Evolutionary conservation across 2,888 invertebrate genomes (phyloP).

Genomic region (Standfussiana lucernea): DNA sequence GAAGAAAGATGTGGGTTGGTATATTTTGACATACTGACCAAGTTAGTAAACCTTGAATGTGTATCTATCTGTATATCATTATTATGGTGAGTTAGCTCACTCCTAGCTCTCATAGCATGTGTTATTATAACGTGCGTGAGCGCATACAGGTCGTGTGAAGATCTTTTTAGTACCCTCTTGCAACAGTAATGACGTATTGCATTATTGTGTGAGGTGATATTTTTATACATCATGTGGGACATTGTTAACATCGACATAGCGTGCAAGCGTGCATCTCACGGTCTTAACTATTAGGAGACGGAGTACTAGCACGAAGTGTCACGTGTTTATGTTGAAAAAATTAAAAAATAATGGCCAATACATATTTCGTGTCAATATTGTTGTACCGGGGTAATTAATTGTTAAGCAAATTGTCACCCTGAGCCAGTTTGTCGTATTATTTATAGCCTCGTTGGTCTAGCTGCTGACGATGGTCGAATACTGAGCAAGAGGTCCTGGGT

Average conservation of each 20-base stretch:
- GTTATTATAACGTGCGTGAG: constrained; percentile 39
- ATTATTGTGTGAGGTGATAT: constrained; percentile 49
- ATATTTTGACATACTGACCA: not conserved
- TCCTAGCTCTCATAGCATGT: constrained; percentile 37
- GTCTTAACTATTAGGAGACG: constrained; percentile 14
- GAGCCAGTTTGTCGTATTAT: not conserved
- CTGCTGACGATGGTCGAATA: too few relatives aligned
- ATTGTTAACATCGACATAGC: constrained; percentile 46
- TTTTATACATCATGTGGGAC: constrained; percentile 53
- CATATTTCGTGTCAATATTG: not conserved
- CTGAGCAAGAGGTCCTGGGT: too few relatives aligned
- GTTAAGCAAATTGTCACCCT: not conserved
- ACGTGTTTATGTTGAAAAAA: not conserved
- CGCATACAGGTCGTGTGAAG: constrained; percentile 60
- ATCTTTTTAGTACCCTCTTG: constrained; percentile 55
- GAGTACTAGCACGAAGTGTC: not conserved
- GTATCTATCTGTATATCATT: not conserved
- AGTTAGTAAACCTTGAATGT: constrained; percentile 5
- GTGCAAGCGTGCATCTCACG: constrained; percentile 46
- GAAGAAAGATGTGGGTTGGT: not conserved
- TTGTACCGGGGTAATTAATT: not conserved
- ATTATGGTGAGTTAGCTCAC: constrained; percentile 52
- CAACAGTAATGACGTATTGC: constrained; percentile 55
- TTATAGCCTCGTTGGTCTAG: too few relatives aligned
- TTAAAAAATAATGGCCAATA: not conserved